These are phyloP conservation scores for Carduelis carduelis DNA, from an alignment of 2,797 vertebrate species.

Conservation along the genomic window DNA sequence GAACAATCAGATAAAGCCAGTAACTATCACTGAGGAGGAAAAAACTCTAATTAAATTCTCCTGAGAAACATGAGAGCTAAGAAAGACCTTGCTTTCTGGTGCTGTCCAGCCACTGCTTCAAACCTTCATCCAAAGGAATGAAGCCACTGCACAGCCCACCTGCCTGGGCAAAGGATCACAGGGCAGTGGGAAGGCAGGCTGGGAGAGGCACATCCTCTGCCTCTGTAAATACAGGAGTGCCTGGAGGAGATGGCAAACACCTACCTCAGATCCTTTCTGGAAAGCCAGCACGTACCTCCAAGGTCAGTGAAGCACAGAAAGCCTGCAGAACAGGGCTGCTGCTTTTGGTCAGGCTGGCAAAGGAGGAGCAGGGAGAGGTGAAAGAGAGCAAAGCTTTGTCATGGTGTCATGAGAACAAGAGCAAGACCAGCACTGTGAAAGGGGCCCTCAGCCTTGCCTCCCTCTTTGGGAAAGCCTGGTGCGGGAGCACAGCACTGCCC, in stretches of 20 bases:
- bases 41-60: constrained; percentile 17
- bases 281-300: not conserved
- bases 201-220: not conserved
- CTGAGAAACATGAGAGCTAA: not conserved
- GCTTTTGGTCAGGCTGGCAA: not conserved
- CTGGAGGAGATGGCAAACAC: not conserved
- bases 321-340: not conserved
- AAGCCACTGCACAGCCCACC: not conserved
- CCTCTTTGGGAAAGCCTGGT: not conserved
- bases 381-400: not conserved
- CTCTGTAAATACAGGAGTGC: not conserved
- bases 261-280: not conserved
- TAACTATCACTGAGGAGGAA: not conserved
- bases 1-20: constrained; percentile 59
- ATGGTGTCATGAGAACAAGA: not conserved
- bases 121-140: not conserved
- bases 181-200: accelerated
- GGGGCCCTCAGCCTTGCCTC: not conserved
- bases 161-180: accelerated
- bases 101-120: not conserved
- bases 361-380: not conserved
- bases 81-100: not conserved
- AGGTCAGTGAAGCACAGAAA: not conserved
- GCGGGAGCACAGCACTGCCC: accelerated
- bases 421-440: not conserved